Evolutionary conservation across 2,888 invertebrate species (phyloP).

Genomic region (Scaptomyza flava): DNA sequence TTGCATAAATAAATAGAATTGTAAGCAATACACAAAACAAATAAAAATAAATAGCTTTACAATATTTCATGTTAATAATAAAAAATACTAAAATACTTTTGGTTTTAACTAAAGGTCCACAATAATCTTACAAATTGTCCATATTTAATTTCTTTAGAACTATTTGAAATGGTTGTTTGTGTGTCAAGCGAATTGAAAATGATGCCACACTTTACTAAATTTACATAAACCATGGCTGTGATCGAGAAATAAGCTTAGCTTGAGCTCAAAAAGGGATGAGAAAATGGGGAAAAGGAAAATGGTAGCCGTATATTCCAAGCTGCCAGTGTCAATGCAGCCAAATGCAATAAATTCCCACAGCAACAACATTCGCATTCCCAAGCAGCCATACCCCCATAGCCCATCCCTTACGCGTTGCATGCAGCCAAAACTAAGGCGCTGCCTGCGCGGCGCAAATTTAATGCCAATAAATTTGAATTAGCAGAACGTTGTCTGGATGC

Average conservation of each 20-base stretch:
- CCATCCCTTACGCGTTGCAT: slow-evolving; percentile 7
- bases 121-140: too few species aligned
- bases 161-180: slow-evolving; percentile 1
- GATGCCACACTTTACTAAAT: slow-evolving; percentile 17
- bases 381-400: neutral
- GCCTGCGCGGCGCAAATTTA: slow-evolving; percentile 62
- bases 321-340: slow-evolving; percentile 70
- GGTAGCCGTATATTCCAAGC: slow-evolving; percentile 60
- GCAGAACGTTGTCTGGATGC: slow-evolving; percentile 52
- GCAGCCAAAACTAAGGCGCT: slow-evolving; percentile 40
- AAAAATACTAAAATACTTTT: too few species aligned
- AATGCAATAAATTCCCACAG: slow-evolving; percentile 66
- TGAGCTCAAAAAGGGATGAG: neutral
- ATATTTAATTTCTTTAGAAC: neutral
- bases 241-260: slow-evolving; percentile 11
- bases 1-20: slow-evolving; percentile 55
- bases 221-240: slow-evolving; percentile 33
- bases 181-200: slow-evolving; percentile 4
- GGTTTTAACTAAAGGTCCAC: too few species aligned
- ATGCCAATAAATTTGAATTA: slow-evolving; percentile 80
- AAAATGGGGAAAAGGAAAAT: slow-evolving; percentile 21
- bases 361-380: slow-evolving; percentile 21
- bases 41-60: neutral
- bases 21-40: slow-evolving; percentile 24
- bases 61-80: too few species aligned